Base-by-base conservation (phyloP, 2,113 vertebrate genomes). In the Saimiri boliviensis region DNA sequence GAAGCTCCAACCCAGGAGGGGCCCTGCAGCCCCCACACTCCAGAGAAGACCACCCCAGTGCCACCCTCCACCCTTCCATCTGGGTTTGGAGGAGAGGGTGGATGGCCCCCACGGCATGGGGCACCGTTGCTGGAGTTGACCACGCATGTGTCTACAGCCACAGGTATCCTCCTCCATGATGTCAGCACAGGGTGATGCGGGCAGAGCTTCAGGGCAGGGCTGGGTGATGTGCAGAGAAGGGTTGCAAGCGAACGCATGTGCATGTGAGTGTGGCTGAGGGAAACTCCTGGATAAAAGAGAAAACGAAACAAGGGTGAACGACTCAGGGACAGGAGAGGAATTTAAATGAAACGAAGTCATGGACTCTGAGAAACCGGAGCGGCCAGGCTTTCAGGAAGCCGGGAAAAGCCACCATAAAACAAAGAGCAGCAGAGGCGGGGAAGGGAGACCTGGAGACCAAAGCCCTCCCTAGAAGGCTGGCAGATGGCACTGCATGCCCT, bases 351-450 rank as follows among this genome's bases (percentile, higher is more conserved):
- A 25, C 52, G 17, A 52, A 27, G 73, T 7, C 3, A 14, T 0
- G 6, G 6, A 42, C 25, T 40, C 25, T 27, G 23, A 27, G 73
- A 45, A 76, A 45, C 73, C 7, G 23, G 5, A 42, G 71, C 9
- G 2, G 23, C 0, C 0, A 25, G 23, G 58, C 58, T 14, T 3
- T 35, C 66, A 11, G 58, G 23, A 60, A 11, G 25, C 32, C 1
- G 25, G 3, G n/a, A 23, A 40, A 40, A 73, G n/a, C n/a, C 20
- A 21, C n/a, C 32, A 4, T 17, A 20, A 40, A 11, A 11, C n/a
- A 10, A 23, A 21, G 71, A 13, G 21, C 23, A 13, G 37, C 21
- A 7, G 71, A 42, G 71, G 10, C 71, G 5, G 21, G 21, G 16
- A 68, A 68, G 6, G 32, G 32, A 19, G 14, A 68, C 66, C 6